phyloP scores from a whole-genome alignment of 2,797 vertebrate genomes.

The Lepilemur ruficaudatus region DNA sequence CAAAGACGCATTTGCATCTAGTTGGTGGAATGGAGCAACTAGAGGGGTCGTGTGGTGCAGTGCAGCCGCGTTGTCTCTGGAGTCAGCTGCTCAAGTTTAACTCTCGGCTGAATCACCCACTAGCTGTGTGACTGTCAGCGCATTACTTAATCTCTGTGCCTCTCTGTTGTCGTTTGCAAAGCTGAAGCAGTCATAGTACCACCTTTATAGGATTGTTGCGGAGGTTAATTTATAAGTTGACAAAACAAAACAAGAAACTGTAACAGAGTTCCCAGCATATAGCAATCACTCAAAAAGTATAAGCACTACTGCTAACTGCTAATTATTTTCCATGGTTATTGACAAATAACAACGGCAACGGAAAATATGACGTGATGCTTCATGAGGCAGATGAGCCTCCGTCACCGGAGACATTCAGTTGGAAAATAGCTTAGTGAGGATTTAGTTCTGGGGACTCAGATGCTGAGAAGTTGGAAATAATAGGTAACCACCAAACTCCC shows the following conservation, averaged over 20 bases:
- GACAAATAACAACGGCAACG: neutral
- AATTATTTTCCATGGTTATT: neutral
- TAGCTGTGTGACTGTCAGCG: neutral
- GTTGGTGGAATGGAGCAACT: neutral
- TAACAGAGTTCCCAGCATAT: neutral
- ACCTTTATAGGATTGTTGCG: neutral
- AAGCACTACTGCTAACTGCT: neutral
- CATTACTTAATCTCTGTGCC: neutral
- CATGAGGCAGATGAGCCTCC: neutral
- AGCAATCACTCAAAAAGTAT: neutral
- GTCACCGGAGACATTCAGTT: neutral
- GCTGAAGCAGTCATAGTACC: neutral
- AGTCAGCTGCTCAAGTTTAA: neutral
- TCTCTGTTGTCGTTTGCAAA: constrained; percentile 7
- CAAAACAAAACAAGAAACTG: neutral
- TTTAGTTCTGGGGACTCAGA: neutral
- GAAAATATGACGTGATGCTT: neutral
- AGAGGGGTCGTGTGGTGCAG: neutral
- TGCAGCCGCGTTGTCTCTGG: neutral
- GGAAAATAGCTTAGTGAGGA: neutral
- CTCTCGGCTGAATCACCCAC: neutral
- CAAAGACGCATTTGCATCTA: neutral
- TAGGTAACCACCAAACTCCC: neutral
- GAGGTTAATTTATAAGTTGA: neutral
- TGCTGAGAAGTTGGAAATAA: neutral